Evolutionary conservation across 2,888 invertebrate genomes (phyloP).

Genomic region (Gymnocheta viridis): DNA sequence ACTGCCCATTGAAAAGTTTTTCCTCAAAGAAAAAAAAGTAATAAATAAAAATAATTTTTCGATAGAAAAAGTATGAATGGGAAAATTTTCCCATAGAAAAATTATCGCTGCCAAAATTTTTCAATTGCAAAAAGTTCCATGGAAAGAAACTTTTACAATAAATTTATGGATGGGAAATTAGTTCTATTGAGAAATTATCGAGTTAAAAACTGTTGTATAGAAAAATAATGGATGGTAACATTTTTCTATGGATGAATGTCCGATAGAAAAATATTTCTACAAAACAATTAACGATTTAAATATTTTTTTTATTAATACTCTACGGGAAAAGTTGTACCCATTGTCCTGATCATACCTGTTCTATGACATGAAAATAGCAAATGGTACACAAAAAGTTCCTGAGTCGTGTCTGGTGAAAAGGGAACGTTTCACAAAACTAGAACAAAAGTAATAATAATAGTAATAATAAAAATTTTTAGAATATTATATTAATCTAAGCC

Average conservation of each 20-base stretch:
- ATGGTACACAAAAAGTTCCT: no score
- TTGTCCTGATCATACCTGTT: no score
- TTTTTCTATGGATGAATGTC: not conserved
- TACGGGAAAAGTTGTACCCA: no score
- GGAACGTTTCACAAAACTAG: no score
- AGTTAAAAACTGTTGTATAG: not conserved
- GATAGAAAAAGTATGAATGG: not conserved
- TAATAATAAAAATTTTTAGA: no score
- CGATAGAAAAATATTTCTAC: not conserved
- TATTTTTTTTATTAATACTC: not conserved
- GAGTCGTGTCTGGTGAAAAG: no score
- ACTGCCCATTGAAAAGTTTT: no score
- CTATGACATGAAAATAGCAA: no score
- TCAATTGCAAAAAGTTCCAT: not conserved
- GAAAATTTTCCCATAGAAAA: not conserved
- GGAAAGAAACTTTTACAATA: not conserved
- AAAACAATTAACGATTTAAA: not conserved
- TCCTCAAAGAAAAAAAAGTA: no score
- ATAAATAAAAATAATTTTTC: no score
- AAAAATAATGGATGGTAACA: not conserved
- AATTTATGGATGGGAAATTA: not conserved
- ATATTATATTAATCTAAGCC: no score
- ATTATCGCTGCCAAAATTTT: not conserved
- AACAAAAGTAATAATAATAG: no score
- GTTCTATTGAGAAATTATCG: not conserved